Base-by-base conservation (phyloP, 92 coral and sea anemone genomes). In the Epizoanthus illoricatus region DNA sequence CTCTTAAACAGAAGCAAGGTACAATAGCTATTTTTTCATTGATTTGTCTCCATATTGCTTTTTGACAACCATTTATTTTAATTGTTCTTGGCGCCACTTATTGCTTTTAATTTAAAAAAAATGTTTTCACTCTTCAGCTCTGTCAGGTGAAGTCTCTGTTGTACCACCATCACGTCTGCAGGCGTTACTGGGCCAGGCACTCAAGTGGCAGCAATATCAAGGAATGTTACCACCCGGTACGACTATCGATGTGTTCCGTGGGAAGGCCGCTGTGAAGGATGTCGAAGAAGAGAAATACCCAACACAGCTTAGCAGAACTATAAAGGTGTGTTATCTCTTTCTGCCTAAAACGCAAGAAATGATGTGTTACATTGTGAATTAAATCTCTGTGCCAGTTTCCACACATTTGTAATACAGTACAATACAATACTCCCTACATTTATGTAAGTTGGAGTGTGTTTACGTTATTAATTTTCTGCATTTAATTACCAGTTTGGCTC, bases 131-230 rank as follows among this genome's bases (percentile, higher is more conserved):
- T 18, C 62, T 58, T 4, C 71, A 95, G 98, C 98, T 21, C 83
- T 96, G 58, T 91, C 99, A 39, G 99, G 99, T 5, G 99, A 96
- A 69, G 99, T 96, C 41, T 97, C 99, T 3, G 99, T 97, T 21
- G 99, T 97, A 8, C 99, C 99, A 1, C 99, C 99, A 39, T 97
- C 99, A 33, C 99, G 99, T 85, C 76, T 97, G 41, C 87, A 94
- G 80, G 99, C 99, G 54, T 73, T 97, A 54, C 83, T 97, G 61
- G 94, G 99, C 52, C 99, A 97, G 86, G 98, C 99, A 7, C 86
- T 97, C 36, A 97, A 97, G 65, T 97, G 99, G 99, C 99, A 97
- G 84, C 99, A 97, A 83, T 97, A 97, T 20, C 99, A 97, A 69
- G 99, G 99, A 5, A 84, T 97, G 60, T 89, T 97, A 1, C 99